phyloP scores from a whole-genome alignment of 2,113 vertebrate species.

The Caranx melampygus region DNA sequence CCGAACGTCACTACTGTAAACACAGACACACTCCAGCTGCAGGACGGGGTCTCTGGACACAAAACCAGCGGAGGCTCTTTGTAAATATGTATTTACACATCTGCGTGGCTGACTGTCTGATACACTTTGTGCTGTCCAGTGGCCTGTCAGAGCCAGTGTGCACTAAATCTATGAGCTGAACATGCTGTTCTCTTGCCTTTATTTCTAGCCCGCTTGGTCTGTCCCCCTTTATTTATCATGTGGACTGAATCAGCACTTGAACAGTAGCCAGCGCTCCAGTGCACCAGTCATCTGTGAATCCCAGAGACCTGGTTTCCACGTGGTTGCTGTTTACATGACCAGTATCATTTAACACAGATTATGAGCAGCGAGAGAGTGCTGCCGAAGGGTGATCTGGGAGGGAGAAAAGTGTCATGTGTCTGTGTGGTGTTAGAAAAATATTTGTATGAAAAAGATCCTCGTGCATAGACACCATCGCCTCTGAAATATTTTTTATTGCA shows the following conservation, averaged over 20 bases:
- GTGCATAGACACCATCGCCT: not conserved
- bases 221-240: constrained; percentile 52
- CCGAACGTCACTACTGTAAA: constrained; percentile 64
- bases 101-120: constrained; percentile 32
- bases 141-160: constrained; percentile 27
- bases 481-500: constrained; percentile 23
- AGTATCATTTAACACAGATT: constrained; percentile 22
- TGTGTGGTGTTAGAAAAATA: constrained; percentile 22
- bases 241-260: constrained; percentile 69
- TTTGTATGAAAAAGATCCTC: not conserved
- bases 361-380: not conserved
- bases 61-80: constrained; percentile 12
- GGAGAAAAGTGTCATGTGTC: constrained; percentile 8
- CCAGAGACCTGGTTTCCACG: constrained; percentile 42
- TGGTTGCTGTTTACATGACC: constrained; percentile 59
- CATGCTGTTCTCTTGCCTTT: constrained; percentile 55
- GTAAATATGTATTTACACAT: constrained; percentile 28
- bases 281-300: constrained; percentile 54
- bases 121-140: constrained; percentile 10
- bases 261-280: constrained; percentile 48
- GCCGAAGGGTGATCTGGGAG: not conserved
- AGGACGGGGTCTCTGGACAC: constrained; percentile 6
- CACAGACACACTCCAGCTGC: constrained; percentile 52
- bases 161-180: constrained; percentile 51
- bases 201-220: constrained; percentile 42